Evolutionary conservation across 2,888 invertebrate genomes (phyloP), one percentile per base, ranked within the genome.

Genomic region (Sphaeridia pumilis): DNA sequence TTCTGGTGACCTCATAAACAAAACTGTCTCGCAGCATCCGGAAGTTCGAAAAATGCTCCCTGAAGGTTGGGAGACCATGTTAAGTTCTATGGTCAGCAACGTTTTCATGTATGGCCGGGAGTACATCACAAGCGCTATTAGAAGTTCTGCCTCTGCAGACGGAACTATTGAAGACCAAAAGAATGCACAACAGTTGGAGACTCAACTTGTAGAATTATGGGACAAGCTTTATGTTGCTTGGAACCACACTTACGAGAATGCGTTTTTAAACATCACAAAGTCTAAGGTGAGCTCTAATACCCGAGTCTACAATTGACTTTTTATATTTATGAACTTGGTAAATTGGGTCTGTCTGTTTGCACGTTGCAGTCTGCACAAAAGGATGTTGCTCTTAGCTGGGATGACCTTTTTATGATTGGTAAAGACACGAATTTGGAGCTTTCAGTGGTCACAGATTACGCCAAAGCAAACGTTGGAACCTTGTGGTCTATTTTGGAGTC

Each of bases 141-240:
- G 64, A 20, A 61, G 61, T 22, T 60, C 61, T 22, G 54, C 60
- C 49, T 82, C 81, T 69, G 86, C 85, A 66, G 31, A 27, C 2
- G 38, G 38, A 38, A 38, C 38, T 17, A 38, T 38, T 38, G 82
- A 86, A 1, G 85, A 87, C 67, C 79, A 83, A 0, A 78, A 78
- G 25, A 88, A 88, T 71, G 83, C 86, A 35, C 80, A 80, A 26
- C 82, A 84, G 56, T 75, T 94, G 35, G 93, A 94, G 69, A 80
- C 81, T 58, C 90, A 93, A 71, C 82, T 92, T 1, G 73, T 94
- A 35, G 89, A 90, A 70, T 75, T 95, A 20, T 94, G 92, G 89
- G 94, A 94, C 72, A 76, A 88, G 55, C 78, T 93, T 42, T 94
- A 94, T 72, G 87, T 92, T 71, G 84, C 87, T 55, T 92, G 88